phyloP scores from a whole-genome alignment of 2,888 invertebrate species.

The Brenthis ino region DNA sequence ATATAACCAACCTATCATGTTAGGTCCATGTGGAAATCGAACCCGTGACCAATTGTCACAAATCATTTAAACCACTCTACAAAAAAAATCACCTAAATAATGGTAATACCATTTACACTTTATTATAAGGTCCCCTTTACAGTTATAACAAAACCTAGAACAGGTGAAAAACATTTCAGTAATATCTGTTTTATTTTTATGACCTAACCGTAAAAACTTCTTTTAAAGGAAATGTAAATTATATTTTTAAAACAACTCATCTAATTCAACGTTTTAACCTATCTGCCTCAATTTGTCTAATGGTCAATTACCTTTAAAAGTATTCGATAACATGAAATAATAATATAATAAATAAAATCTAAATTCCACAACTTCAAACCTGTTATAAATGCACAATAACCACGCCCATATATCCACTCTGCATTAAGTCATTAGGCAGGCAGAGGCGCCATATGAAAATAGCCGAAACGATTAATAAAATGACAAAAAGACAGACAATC shows the following conservation, averaged over 20 bases:
- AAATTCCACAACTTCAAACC: constrained; percentile 32
- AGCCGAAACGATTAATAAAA: constrained; percentile 22
- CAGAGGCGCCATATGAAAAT: constrained; percentile 30
- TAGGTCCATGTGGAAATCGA: no score
- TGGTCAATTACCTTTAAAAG: constrained; percentile 6
- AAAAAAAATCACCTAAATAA: no score
- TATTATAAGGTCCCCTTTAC: no score
- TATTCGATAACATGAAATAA: constrained; percentile 27
- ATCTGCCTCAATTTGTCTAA: neutral
- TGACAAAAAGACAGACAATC: neutral
- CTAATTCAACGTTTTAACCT: neutral
- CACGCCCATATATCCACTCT: constrained; percentile 30
- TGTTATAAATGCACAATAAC: constrained; percentile 23
- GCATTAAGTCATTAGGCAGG: constrained; percentile 34
- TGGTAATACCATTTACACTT: no score
- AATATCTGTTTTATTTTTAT: no score
- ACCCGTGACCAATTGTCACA: no score
- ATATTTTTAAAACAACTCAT: neutral
- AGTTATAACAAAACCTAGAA: no score
- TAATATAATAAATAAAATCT: constrained; percentile 31
- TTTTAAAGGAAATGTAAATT: neutral
- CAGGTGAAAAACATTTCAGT: no score
- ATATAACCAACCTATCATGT: no score
- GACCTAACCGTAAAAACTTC: neutral
- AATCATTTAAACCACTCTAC: no score